Conservation (phyloP, 2,113 vertebrate species). For the Chlamydotis undulata region DNA sequence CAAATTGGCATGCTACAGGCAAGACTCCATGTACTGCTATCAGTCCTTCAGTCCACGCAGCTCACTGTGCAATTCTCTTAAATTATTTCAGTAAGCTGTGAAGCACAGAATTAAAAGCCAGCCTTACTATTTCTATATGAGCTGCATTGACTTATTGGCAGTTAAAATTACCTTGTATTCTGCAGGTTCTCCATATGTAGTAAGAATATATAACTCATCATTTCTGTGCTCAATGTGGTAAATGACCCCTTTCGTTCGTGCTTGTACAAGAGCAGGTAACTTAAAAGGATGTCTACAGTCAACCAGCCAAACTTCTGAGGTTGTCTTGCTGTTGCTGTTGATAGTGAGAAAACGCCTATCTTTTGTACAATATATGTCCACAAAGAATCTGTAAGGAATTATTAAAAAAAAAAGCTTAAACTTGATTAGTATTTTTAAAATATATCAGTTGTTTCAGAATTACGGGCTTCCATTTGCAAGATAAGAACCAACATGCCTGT, state of each 20-base stretch:
- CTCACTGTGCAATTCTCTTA: background rate
- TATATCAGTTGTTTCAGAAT: background rate
- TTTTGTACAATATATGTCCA: conserved; percentile 88
- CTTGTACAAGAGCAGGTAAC: conserved; percentile 83
- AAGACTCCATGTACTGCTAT: background rate
- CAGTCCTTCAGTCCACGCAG: background rate
- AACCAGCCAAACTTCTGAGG: conserved; percentile 90
- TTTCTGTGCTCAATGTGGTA: conserved; percentile 91
- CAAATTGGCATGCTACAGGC: background rate
- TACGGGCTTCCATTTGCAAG: background rate
- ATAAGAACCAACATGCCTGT: background rate
- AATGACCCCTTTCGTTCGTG: conserved; percentile 80
- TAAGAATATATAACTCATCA: conserved; percentile 84
- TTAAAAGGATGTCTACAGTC: conserved; percentile 74
- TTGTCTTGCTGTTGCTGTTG: conserved; percentile 90
- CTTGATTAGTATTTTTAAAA: background rate
- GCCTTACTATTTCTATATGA: background rate
- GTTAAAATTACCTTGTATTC: conserved; percentile 84
- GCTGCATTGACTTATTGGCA: background rate
- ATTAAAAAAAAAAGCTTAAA: background rate
- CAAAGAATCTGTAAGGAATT: conserved; percentile 82
- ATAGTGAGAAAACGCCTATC: conserved; percentile 86
- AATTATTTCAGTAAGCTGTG: background rate
- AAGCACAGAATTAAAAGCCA: background rate
- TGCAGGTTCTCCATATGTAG: conserved; percentile 83